These are phyloP conservation scores for Trachymyrmex septentrionalis DNA, from an alignment of 1,140 invertebrate species.

Conservation along the genomic window DNA sequence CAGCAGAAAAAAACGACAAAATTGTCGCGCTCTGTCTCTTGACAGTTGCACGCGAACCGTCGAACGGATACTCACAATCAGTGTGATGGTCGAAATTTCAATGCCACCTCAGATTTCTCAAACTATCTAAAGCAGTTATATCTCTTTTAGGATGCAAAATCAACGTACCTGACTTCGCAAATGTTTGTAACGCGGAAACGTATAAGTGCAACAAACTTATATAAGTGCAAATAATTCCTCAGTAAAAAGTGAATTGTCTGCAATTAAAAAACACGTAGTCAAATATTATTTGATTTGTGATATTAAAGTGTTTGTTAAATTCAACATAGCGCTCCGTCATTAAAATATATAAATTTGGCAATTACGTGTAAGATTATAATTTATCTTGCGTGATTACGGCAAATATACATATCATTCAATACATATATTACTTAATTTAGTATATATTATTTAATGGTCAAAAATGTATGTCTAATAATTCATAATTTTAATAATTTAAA, in stretches of 20 bases:
- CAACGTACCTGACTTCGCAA: not conserved
- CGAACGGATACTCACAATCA: not conserved
- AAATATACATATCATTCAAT: not conserved
- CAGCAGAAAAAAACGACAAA: not conserved
- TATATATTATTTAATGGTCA: too few relatives aligned
- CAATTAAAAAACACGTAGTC: not conserved
- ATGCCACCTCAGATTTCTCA: not conserved
- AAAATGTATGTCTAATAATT: too few relatives aligned
- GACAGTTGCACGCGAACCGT: not conserved
- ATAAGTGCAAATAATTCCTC: not conserved
- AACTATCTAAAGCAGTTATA: not conserved
- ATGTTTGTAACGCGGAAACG: not conserved
- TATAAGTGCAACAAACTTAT: not conserved
- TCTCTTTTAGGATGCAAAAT: not conserved
- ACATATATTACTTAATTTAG: not conserved
- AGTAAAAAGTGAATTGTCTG: not conserved
- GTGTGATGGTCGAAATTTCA: not conserved
- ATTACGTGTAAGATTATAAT: not conserved
- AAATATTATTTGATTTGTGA: not conserved
- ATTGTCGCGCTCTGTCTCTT: not conserved
- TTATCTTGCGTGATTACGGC: not conserved
- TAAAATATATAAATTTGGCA: not conserved
- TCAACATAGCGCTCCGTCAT: not conserved
- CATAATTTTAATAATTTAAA: too few relatives aligned
- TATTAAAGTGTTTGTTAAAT: not conserved